phyloP scores from a whole-genome alignment of 2,888 invertebrate species.

The Hirtodrosophila confusa region DNA sequence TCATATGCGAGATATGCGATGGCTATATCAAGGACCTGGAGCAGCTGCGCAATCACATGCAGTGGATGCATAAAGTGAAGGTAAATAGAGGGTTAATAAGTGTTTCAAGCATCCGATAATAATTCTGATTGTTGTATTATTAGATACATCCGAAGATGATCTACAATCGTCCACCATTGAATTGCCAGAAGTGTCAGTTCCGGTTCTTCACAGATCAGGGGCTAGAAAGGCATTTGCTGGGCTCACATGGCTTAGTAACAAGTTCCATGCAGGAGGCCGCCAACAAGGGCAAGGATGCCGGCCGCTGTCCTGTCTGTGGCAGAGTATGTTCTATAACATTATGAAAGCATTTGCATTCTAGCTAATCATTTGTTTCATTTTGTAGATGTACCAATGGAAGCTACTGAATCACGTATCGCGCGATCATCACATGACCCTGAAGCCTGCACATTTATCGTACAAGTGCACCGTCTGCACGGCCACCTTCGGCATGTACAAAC shows the following conservation, averaged over 20 bases:
- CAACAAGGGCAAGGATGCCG: slow-evolving; percentile 96
- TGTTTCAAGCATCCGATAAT: not conserved
- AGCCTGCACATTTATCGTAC: slow-evolving; percentile 96
- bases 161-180: slow-evolving; percentile 95
- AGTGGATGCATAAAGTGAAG: slow-evolving; percentile 98
- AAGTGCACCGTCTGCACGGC: slow-evolving; percentile 98
- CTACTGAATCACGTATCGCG: slow-evolving; percentile 95
- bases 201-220: slow-evolving; percentile 99
- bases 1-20: slow-evolving; percentile 98
- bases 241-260: slow-evolving; percentile 97
- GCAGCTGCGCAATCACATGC: slow-evolving; percentile 97
- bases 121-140: not conserved
- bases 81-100: slow-evolving; percentile 52
- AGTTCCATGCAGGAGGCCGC: slow-evolving; percentile 98
- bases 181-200: slow-evolving; percentile 98
- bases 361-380: slow-evolving; percentile 11
- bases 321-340: slow-evolving; percentile 87
- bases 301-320: slow-evolving; percentile 97
- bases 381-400: slow-evolving; percentile 96
- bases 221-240: slow-evolving; percentile 96
- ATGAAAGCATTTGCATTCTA: not conserved
- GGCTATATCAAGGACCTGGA: slow-evolving; percentile 98
- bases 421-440: slow-evolving; percentile 95
- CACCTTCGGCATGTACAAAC: slow-evolving; percentile 97
- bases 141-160: slow-evolving; percentile 97